Evolutionary conservation across 2,888 invertebrate genomes (phyloP).

Genomic region (Bombylius discolor): DNA sequence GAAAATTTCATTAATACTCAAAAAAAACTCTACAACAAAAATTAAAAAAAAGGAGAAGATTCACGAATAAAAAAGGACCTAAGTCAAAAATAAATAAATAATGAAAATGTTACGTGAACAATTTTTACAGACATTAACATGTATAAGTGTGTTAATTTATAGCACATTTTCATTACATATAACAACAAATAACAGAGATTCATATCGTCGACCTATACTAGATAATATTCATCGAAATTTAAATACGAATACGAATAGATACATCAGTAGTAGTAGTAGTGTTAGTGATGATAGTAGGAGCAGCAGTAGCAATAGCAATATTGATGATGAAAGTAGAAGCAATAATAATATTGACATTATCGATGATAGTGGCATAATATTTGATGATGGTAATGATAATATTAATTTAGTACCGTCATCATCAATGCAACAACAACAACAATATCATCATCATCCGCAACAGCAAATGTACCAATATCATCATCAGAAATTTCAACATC

Average conservation of each 20-base stretch:
- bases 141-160: constrained; percentile 11
- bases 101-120: constrained; percentile 14
- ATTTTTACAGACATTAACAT: constrained; percentile 12
- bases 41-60: too few species aligned
- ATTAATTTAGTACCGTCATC: too few species aligned
- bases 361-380: too few species aligned
- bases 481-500: neutral
- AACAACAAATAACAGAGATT: constrained; percentile 6
- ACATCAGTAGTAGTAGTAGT: neutral
- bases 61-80: too few species aligned
- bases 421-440: neutral
- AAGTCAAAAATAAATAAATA: neutral
- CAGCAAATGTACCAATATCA: neutral
- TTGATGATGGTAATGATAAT: too few species aligned
- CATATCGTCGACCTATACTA: constrained; percentile 7
- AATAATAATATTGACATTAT: too few species aligned
- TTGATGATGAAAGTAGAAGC: neutral
- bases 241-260: too few species aligned
- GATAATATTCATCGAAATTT: too few species aligned
- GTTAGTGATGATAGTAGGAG: constrained; percentile 3
- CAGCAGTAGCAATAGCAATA: neutral
- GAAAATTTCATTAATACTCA: too few species aligned
- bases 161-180: constrained; percentile 14
- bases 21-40: too few species aligned
- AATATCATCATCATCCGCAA: neutral